A percentile compares a stretch with the other conserved stretches of the same genome.
These are phyloP conservation scores for Anodontia alba DNA, from an alignment of 2,888 invertebrate genomes.

Conservation along the genomic window DNA sequence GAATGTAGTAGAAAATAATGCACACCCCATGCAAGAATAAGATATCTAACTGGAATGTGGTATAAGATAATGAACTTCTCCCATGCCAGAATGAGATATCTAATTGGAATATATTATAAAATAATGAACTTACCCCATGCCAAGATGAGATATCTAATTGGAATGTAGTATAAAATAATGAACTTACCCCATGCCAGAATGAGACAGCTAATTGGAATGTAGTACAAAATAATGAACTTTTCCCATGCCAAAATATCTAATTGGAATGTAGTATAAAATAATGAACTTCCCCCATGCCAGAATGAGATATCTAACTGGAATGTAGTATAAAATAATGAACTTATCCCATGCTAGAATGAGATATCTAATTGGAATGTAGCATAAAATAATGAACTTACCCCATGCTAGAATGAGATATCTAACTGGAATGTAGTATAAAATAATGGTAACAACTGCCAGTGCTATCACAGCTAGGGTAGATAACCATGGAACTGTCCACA, in stretches of 20 bases:
- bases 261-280: slow-evolving; percentile 21
- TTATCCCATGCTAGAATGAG: too few species aligned
- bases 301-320: slow-evolving; percentile 95
- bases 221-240: slow-evolving; percentile 97
- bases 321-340: slow-evolving; percentile 91
- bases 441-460: slow-evolving; percentile 90
- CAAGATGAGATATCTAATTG: slow-evolving; percentile 94
- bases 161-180: slow-evolving; percentile 94
- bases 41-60: slow-evolving; percentile 91
- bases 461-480: slow-evolving; percentile 95
- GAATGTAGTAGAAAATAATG: slow-evolving; percentile 97
- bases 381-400: slow-evolving; percentile 88
- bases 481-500: slow-evolving; percentile 98
- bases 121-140: slow-evolving; percentile 92
- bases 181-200: slow-evolving; percentile 90
- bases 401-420: slow-evolving; percentile 95
- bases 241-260: slow-evolving; percentile 98
- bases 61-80: slow-evolving; percentile 87
- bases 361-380: slow-evolving; percentile 94
- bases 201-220: slow-evolving; percentile 93
- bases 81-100: too few species aligned
- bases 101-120: too few species aligned
- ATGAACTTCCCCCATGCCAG: slow-evolving; percentile 92
- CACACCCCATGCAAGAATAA: slow-evolving; percentile 99
- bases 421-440: slow-evolving; percentile 95